Evolutionary conservation across 2,888 invertebrate species (phyloP).

Genomic region (Pyrochroa serraticornis): DNA sequence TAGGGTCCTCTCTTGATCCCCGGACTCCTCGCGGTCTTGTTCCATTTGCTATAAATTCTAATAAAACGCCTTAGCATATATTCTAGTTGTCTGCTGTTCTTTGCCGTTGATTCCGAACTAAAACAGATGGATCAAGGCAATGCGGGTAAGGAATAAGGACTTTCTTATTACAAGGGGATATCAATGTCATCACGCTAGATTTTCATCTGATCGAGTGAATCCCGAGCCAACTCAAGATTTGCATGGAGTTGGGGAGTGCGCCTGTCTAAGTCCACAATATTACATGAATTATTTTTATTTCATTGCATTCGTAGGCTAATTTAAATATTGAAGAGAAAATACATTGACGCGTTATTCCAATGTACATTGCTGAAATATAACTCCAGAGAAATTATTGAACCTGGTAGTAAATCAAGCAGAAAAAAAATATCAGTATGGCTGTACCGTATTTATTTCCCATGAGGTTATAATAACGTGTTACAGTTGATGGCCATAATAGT

Average conservation of each 20-base stretch:
- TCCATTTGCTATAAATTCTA: constrained; percentile 52
- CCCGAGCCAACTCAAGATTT: constrained; percentile 14
- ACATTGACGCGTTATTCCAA: no score
- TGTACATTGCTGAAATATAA: no score
- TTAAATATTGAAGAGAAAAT: no score
- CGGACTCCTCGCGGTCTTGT: constrained; percentile 41
- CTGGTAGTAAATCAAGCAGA: no score
- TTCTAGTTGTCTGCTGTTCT: constrained; percentile 40
- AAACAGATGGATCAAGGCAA: constrained; percentile 39
- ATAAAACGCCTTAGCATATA: constrained; percentile 48
- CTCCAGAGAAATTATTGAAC: no score
- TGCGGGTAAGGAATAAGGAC: constrained; percentile 28
- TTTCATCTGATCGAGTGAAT: constrained; percentile 31
- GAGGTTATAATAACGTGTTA: no score
- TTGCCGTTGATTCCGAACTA: constrained; percentile 38
- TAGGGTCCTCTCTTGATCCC: constrained; percentile 43
- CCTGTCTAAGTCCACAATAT: background rate
- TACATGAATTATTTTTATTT: no score
- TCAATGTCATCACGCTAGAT: constrained; percentile 27
- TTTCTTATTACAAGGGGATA: constrained; percentile 32
- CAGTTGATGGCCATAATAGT: no score
- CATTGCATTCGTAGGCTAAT: no score
- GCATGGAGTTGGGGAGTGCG: constrained; percentile 5
- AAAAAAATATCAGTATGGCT: no score
- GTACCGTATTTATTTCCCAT: no score